Evolutionary conservation across 2,797 vertebrate genomes (phyloP).

Genomic region (Macropus fuliginosus): DNA sequence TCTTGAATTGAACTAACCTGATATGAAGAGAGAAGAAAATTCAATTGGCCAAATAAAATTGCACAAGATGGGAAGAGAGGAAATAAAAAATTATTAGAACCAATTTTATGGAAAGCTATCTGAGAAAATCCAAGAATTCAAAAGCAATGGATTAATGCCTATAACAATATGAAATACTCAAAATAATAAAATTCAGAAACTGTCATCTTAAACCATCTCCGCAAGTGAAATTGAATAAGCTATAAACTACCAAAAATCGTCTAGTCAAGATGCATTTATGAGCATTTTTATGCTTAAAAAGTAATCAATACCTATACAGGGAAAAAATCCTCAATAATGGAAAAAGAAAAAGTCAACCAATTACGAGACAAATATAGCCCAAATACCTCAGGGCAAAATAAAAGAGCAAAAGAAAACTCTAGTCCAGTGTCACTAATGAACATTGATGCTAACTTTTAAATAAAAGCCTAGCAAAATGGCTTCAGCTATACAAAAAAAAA

Average conservation of each 20-base stretch:
- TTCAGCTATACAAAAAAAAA: neutral
- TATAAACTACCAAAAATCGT: neutral
- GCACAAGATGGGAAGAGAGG: neutral
- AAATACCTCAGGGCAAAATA: neutral
- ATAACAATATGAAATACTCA: neutral
- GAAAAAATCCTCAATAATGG: neutral
- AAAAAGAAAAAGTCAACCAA: neutral
- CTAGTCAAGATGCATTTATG: neutral
- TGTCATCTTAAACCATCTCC: neutral
- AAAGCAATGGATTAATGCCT: neutral
- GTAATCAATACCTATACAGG: neutral
- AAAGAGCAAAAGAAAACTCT: neutral
- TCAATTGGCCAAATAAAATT: neutral
- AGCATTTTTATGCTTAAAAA: neutral
- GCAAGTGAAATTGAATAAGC: neutral
- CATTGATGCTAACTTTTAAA: neutral
- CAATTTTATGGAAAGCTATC: neutral
- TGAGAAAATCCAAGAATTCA: neutral
- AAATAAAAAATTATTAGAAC: neutral
- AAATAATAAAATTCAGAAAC: neutral
- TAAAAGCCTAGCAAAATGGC: neutral
- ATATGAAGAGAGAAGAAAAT: neutral
- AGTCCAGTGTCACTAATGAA: neutral
- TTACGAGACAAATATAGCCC: neutral
- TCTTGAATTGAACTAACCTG: neutral